A percentile compares a stretch with the other conserved stretches of the same genome.
phyloP scores from a whole-genome alignment of 2,888 invertebrate species.

The Drosophila conformis region DNA sequence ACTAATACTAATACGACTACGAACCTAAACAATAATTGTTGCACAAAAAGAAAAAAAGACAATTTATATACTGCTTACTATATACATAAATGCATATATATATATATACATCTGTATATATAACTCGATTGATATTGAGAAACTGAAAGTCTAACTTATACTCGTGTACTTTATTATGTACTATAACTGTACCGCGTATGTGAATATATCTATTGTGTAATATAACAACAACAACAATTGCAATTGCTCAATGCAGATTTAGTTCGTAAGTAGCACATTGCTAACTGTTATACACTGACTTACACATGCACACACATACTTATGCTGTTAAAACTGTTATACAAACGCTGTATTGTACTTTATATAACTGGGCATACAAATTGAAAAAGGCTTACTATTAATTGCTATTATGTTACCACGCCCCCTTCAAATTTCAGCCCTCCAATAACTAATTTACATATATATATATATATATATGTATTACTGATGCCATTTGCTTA shows the following conservation, averaged over 20 bases:
- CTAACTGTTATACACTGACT: conserved; percentile 58
- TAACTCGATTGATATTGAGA: conserved; percentile 40
- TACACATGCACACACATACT: conserved; percentile 29
- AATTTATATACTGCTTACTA: conserved; percentile 30
- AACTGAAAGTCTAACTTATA: conserved; percentile 69
- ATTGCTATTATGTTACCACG: conserved; percentile 24
- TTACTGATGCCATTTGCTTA: conserved; percentile 17
- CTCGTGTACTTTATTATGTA: conserved; percentile 28
- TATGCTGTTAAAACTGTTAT: conserved; percentile 69
- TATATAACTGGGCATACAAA: conserved; percentile 46
- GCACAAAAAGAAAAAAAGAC: conserved; percentile 5
- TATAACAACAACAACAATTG: conserved; percentile 21
- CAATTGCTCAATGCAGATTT: conserved; percentile 64
- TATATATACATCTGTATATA: conserved; percentile 1
- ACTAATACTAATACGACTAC: conserved; percentile 50
- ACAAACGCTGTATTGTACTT: conserved; percentile 57
- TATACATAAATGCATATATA: conserved; percentile 17
- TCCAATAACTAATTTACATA: conserved; percentile 27
- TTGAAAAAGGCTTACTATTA: conserved; percentile 44
- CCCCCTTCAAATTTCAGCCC: conserved; percentile 2
- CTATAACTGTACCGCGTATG: conserved; percentile 45
- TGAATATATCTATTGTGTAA: conserved; percentile 27
- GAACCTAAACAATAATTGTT: conserved; percentile 42
- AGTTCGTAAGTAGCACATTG: conserved; percentile 52
- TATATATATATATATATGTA: conserved; percentile 1